phyloP scores from a whole-genome alignment of 2,888 invertebrate genomes.

The Tipula lateralis region DNA sequence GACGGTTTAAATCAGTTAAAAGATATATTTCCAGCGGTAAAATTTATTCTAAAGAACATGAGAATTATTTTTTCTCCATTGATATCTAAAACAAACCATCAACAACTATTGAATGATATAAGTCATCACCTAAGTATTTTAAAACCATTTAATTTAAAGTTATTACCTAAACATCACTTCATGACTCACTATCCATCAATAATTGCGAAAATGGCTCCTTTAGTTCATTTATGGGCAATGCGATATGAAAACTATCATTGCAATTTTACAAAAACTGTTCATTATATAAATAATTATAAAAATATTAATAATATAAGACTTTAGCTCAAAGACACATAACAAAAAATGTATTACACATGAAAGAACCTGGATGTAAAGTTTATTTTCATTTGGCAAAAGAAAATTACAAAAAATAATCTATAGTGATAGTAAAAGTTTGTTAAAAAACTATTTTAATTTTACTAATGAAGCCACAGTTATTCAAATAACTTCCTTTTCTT shows the following conservation, averaged over 20 bases:
- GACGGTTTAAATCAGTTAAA: background rate
- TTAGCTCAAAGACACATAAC: background rate
- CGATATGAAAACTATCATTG: background rate
- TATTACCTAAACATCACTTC: background rate
- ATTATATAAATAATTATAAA: background rate
- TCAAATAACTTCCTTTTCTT: too few relatives aligned
- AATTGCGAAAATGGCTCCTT: background rate
- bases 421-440: background rate
- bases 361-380: background rate
- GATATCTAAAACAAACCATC: background rate
- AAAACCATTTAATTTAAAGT: background rate
- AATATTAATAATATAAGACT: background rate
- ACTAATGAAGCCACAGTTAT: background rate
- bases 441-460: background rate
- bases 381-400: background rate
- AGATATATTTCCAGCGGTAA: background rate
- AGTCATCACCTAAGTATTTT: background rate
- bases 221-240: slow-evolving; percentile 9
- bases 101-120: background rate
- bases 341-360: background rate
- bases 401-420: background rate
- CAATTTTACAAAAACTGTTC: background rate
- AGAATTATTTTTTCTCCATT: too few relatives aligned
- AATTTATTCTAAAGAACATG: background rate
- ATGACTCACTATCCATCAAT: background rate